phyloP scores from a whole-genome alignment of 2,113 vertebrate species.

The Hemiscyllium ocellatum region DNA sequence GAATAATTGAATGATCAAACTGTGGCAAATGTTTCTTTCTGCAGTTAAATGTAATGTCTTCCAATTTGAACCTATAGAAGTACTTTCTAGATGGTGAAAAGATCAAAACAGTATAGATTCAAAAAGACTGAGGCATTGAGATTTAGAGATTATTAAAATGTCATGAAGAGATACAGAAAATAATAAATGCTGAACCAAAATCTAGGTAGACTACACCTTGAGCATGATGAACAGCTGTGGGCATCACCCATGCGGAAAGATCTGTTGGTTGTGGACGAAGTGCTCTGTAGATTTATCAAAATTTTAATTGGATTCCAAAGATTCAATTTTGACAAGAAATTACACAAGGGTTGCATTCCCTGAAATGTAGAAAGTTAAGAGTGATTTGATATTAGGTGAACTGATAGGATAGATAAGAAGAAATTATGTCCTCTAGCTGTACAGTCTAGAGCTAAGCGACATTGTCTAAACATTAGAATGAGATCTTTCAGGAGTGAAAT shows the following conservation, averaged over 20 bases:
- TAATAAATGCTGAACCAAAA: neutral
- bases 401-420: neutral
- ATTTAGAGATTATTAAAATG: neutral
- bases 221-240: too few species aligned
- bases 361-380: neutral
- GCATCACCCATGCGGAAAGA: too few species aligned
- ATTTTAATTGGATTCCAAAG: neutral
- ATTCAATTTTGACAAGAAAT: neutral
- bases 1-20: neutral
- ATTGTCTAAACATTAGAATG: neutral
- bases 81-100: neutral
- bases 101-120: neutral
- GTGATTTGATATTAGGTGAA: neutral
- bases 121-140: neutral
- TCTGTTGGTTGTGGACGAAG: too few species aligned
- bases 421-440: neutral
- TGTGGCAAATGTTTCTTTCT: neutral
- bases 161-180: neutral
- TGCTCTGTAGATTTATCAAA: too few species aligned
- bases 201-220: too few species aligned
- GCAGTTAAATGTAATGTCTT: neutral
- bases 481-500: neutral
- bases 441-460: neutral
- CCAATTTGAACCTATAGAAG: too few species aligned
- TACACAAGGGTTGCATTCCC: neutral